Conservation (phyloP, 2,888 invertebrate genomes). For the Achlya flavicornis region DNA sequence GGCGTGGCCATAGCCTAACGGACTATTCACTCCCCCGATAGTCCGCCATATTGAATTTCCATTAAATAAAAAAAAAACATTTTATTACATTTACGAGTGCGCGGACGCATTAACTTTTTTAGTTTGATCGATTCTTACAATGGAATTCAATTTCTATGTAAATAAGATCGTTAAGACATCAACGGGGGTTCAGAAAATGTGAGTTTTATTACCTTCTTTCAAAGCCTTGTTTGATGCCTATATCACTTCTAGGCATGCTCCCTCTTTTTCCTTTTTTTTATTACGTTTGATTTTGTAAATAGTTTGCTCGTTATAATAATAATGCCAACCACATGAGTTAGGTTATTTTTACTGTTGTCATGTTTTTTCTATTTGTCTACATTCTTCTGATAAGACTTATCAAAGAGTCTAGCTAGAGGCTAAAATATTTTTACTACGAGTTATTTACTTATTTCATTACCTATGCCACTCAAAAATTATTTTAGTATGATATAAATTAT, state of each 20-base stretch:
- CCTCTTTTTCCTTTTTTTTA: too few species aligned
- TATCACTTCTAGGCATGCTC: neutral
- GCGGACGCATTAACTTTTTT: slow-evolving; percentile 56
- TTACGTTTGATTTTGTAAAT: too few species aligned
- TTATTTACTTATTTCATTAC: too few species aligned
- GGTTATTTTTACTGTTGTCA: too few species aligned
- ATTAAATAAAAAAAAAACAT: slow-evolving; percentile 46
- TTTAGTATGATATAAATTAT: too few species aligned
- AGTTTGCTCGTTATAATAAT: too few species aligned
- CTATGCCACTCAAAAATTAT: too few species aligned
- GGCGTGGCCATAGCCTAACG: slow-evolving; percentile 63
- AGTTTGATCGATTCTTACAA: slow-evolving; percentile 27
- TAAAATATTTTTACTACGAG: too few species aligned
- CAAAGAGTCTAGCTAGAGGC: too few species aligned
- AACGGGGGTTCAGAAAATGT: neutral
- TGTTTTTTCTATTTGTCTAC: too few species aligned
- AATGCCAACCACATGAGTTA: too few species aligned
- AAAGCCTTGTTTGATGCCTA: neutral
- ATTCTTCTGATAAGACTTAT: too few species aligned
- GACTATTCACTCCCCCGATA: slow-evolving; percentile 68
- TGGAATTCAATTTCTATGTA: slow-evolving; percentile 20
- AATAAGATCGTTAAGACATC: slow-evolving; percentile 13
- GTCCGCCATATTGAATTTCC: slow-evolving; percentile 68
- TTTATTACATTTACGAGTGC: slow-evolving; percentile 37
- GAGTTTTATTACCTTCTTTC: neutral